Percentiles rank a stretch among this genome's conserved stretches.
Conservation (phyloP, 2,797 vertebrate genomes). For the Xenopus petersii region DNA sequence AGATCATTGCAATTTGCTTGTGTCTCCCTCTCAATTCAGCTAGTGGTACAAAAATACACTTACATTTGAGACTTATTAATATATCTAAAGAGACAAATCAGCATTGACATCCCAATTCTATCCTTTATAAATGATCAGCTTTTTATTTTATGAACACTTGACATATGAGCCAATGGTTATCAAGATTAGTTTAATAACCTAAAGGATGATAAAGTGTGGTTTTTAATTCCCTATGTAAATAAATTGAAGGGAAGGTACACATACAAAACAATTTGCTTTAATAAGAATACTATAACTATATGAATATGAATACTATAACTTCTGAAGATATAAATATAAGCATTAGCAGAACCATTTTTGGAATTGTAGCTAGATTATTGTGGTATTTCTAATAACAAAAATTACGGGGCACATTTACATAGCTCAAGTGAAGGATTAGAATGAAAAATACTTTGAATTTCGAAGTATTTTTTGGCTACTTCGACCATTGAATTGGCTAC, state of each 20-base stretch:
- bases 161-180: constrained; percentile 24
- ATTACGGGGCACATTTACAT: no score
- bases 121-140: constrained; percentile 41
- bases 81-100: constrained; percentile 42
- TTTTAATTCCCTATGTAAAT: not conserved
- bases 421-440: no score
- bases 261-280: no score
- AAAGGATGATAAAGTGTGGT: not conserved
- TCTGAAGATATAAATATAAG: no score
- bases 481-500: no score
- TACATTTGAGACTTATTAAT: constrained; percentile 47
- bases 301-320: no score
- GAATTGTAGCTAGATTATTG: no score
- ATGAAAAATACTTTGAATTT: no score
- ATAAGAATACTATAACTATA: no score
- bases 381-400: no score
- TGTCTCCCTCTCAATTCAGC: constrained; percentile 34
- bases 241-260: not conserved
- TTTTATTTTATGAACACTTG: constrained; percentile 39
- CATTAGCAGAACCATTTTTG: no score
- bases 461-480: no score
- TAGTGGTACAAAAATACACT: constrained; percentile 41
- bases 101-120: constrained; percentile 41
- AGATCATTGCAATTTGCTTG: constrained; percentile 46
- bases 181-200: constrained; percentile 15